Conservation (phyloP, 2,888 invertebrate genomes). For the Conchocele bisecta region DNA sequence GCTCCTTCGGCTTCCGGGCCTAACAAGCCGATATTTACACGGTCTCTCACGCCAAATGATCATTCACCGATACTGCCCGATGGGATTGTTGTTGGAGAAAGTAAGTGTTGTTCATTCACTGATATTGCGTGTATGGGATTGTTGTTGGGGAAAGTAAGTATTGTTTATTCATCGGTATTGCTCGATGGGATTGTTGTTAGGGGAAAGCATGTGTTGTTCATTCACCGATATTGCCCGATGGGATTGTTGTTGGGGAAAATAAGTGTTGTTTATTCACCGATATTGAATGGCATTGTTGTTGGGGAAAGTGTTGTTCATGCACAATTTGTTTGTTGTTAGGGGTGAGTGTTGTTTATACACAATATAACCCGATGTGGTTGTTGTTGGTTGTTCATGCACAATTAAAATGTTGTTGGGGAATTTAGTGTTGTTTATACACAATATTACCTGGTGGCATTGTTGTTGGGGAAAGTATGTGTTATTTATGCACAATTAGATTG, state of each 20-base stretch:
- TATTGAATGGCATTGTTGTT: constrained; percentile 76
- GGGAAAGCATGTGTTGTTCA: constrained; percentile 76
- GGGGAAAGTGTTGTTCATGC: constrained; percentile 78
- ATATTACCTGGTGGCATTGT: too few species aligned
- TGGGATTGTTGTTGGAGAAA: constrained; percentile 79
- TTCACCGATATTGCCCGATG: constrained; percentile 69
- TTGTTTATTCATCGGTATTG: constrained; percentile 61
- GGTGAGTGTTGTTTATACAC: constrained; percentile 79
- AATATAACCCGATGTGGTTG: too few species aligned
- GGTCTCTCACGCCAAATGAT: constrained; percentile 75
- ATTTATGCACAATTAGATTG: too few species aligned
- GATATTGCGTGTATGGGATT: constrained; percentile 73
- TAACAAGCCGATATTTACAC: constrained; percentile 68
- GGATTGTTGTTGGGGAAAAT: constrained; percentile 80
- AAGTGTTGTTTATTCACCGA: constrained; percentile 66
- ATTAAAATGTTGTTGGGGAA: too few species aligned
- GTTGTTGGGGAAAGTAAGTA: constrained; percentile 80
- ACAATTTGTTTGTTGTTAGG: constrained; percentile 78
- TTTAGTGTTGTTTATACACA: too few species aligned
- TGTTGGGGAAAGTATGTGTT: too few species aligned
- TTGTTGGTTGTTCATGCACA: too few species aligned
- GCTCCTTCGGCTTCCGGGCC: constrained; percentile 77
- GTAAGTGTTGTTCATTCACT: constrained; percentile 72
- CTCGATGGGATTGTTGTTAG: constrained; percentile 78
- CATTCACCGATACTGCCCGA: constrained; percentile 69